These are phyloP conservation scores for Halcyon leucocephala DNA, from an alignment of 2,797 vertebrate genomes.

Conservation along the genomic window DNA sequence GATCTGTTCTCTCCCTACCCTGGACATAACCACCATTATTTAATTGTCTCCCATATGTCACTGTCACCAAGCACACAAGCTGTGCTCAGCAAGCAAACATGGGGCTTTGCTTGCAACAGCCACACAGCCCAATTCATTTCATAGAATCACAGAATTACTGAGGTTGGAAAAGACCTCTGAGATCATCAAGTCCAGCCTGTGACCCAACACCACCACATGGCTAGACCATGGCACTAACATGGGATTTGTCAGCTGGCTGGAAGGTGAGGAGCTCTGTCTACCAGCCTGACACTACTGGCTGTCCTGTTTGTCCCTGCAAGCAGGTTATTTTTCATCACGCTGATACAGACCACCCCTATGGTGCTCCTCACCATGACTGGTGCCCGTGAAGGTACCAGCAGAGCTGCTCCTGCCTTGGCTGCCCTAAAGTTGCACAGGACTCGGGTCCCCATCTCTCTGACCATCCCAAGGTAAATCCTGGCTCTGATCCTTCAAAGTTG, in stretches of 20 bases:
- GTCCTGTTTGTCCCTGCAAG: background rate
- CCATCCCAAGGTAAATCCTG: background rate
- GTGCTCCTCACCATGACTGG: background rate
- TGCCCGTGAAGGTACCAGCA: background rate
- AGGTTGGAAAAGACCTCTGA: too few species aligned
- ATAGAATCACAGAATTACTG: too few species aligned
- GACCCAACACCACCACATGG: too few species aligned
- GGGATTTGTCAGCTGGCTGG: background rate
- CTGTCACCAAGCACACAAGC: slow-evolving; percentile 7
- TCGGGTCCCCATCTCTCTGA: background rate
- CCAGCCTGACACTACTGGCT: background rate
- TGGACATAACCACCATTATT: background rate
- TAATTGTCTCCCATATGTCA: slow-evolving; percentile 49
- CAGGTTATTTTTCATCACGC: background rate
- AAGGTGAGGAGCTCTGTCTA: background rate
- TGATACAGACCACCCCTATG: background rate
- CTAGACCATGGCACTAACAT: too few species aligned
- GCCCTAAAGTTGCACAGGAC: background rate
- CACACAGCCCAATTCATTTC: background rate
- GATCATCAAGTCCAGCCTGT: too few species aligned
- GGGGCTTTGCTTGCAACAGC: background rate
- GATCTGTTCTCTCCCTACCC: background rate
- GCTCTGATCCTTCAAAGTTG: background rate
- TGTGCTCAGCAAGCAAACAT: background rate
- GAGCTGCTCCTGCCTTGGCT: background rate